Percentiles rank a stretch among this genome's conserved stretches.
These are phyloP conservation scores for Oxyura jamaicensis DNA, from an alignment of 2,113 vertebrate species.

Conservation along the genomic window DNA sequence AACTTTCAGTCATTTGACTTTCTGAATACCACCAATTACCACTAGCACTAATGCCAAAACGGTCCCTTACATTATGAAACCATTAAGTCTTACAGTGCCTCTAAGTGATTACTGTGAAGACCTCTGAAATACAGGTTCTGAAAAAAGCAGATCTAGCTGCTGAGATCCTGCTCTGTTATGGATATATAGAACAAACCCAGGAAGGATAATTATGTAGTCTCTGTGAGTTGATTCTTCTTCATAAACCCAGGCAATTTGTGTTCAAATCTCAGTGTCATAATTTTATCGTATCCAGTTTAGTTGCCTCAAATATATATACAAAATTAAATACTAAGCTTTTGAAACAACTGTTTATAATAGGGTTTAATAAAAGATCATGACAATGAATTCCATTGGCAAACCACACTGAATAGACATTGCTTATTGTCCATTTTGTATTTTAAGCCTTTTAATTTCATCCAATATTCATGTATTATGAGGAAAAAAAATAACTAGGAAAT, in stretches of 20 bases:
- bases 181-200: not conserved
- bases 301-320: not conserved
- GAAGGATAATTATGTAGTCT: not conserved
- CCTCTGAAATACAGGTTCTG: not conserved
- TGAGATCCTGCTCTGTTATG: not conserved
- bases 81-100: not conserved
- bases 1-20: not conserved
- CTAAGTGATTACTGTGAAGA: not conserved
- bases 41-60: not conserved
- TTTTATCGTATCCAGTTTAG: not conserved
- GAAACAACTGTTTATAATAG: not conserved
- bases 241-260: not conserved
- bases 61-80: not conserved
- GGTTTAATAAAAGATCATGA: not conserved
- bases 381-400: not conserved
- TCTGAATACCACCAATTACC: not conserved
- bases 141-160: not conserved
- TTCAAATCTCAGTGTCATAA: not conserved
- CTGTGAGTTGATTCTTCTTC: not conserved
- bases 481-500: not conserved
- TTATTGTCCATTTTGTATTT: not conserved
- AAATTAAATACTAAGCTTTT: not conserved
- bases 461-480: not conserved
- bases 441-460: not conserved
- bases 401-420: not conserved